Conservation (phyloP, 2,113 vertebrate genomes). For the Prolemur simus region DNA sequence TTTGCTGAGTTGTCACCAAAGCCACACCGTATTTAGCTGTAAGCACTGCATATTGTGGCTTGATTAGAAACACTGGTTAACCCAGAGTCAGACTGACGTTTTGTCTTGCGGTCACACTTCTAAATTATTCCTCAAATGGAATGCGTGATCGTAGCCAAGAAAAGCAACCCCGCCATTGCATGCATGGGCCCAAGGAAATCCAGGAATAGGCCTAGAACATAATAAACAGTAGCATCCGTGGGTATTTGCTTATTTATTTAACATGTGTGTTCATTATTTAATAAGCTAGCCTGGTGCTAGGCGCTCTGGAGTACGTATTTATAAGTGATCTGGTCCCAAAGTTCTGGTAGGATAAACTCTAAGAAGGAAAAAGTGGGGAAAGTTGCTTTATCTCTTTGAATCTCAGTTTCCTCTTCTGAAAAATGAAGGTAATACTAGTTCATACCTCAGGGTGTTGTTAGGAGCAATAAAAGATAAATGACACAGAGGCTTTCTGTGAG, state of each 20-base stretch:
- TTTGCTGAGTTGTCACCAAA: slow-evolving; percentile 66
- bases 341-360: neutral
- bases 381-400: neutral
- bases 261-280: neutral
- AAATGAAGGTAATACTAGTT: neutral
- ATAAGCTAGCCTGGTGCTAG: neutral
- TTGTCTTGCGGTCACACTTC: neutral
- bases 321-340: neutral
- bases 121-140: slow-evolving; percentile 19
- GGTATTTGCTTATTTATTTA: neutral
- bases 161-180: neutral
- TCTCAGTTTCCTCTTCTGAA: neutral
- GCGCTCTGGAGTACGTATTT: neutral
- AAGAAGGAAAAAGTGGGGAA: neutral
- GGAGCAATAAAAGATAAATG: neutral
- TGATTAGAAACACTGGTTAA: slow-evolving; percentile 60
- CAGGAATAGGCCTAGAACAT: neutral
- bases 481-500: neutral
- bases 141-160: neutral
- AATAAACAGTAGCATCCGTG: neutral
- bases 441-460: neutral
- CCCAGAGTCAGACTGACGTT: neutral
- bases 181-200: neutral
- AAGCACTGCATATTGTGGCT: slow-evolving; percentile 53
- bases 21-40: slow-evolving; percentile 48